Percentiles rank a stretch among this genome's conserved stretches.
Evolutionary conservation across 2,888 invertebrate genomes (phyloP).

Genomic region (Fragum sueziense): DNA sequence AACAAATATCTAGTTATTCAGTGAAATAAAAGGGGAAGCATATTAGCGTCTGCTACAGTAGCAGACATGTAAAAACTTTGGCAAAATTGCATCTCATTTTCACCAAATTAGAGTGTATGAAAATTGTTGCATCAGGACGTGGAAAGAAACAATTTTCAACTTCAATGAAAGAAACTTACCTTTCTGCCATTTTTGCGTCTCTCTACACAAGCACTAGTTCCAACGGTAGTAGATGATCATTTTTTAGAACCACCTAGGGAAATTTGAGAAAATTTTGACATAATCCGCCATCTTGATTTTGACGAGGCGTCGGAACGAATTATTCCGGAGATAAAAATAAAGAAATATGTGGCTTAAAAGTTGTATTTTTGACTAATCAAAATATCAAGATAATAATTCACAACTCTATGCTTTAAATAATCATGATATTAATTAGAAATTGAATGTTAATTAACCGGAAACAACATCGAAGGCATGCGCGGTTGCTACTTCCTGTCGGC

Average conservation of each 20-base stretch:
- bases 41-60: neutral
- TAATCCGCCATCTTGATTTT: conserved; percentile 51
- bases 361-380: neutral
- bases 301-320: conserved; percentile 57
- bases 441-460: conserved; percentile 64
- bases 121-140: no score
- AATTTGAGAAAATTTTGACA: conserved; percentile 28
- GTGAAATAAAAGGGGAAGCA: no score
- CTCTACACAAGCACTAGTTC: conserved; percentile 1
- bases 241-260: conserved; percentile 22
- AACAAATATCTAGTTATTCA: no score
- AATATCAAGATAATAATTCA: no score
- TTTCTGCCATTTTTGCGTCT: conserved; percentile 49
- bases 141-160: neutral
- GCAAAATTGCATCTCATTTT: conserved; percentile 25
- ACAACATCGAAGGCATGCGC: conserved; percentile 48
- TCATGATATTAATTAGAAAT: conserved; percentile 51
- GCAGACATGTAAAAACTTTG: conserved; percentile 13
- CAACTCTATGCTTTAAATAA: no score
- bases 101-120: neutral
- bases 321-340: conserved; percentile 23
- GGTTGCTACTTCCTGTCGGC: conserved; percentile 30
- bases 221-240: neutral
- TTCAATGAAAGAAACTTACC: conserved; percentile 39
- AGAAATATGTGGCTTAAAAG: neutral